Evolutionary conservation across 2,888 invertebrate genomes (phyloP), one percentile per base, ranked within the genome.

Genomic region (Watsonalla cultraria): DNA sequence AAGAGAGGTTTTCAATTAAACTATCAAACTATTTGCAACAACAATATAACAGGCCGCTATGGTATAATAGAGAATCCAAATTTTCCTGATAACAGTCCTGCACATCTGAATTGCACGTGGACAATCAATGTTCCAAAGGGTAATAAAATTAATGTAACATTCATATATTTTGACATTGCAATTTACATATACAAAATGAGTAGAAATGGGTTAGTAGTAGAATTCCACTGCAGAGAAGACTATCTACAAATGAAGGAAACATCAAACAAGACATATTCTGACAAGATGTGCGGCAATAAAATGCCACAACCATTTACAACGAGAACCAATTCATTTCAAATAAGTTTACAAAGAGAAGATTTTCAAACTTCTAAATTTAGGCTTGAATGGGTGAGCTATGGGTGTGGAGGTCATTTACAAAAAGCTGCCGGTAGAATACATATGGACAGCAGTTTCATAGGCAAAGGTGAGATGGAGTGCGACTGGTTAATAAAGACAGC

Each of bases 41-140:
- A 90, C 54, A 92, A 88, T 52, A 47, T 95, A 37, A 92, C 78
- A 15, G 95, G 95, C 5, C 92, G 91, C 69, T 86, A 92, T 62
- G 97, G 97, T 9, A 92, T 95, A 7, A 95, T 98, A 55, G 98
- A 98, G 81, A 97, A 96, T 69, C 95, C 96, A 0, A 96, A 96
- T 74, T 98, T 94, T 77, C 98, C 97, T 0, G 76, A 92, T 62
- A 74, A 85, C 11, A 94, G 95, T 78, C 93, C 94, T 0, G 78
- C 89, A 46, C 80, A 87, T 50, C 74, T 92, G 34, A 93, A 96
- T 74, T 98, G 98, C 76, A 86, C 92, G 5, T 98, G 96, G 96
- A 92, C 82, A 9, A 93, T 96, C 42, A 92, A 92, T 37, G 96
- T 95, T 0, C 93, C 96, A 0, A 79, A 77, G 53, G 97, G 97